These are phyloP conservation scores for Epinephelus moara DNA, from an alignment of 2,113 vertebrate genomes.

Conservation along the genomic window DNA sequence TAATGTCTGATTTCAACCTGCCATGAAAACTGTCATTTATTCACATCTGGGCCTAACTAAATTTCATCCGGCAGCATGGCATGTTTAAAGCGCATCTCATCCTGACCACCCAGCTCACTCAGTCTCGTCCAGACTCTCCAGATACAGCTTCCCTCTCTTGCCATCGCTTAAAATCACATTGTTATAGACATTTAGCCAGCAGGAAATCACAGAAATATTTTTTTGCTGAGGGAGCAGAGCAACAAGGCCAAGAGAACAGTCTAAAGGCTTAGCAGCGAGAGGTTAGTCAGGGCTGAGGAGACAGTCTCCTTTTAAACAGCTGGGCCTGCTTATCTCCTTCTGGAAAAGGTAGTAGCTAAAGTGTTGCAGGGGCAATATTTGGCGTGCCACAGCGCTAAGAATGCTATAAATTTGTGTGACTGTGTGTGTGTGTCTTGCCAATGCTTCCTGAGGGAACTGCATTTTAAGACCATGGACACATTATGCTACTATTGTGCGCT, in stretches of 20 bases:
- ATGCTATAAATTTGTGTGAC: constrained; percentile 37
- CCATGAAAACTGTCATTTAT: constrained; percentile 72
- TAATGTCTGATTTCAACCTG: constrained; percentile 70
- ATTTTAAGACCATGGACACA: constrained; percentile 16
- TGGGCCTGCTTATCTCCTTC: constrained; percentile 64
- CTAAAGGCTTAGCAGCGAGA: constrained; percentile 46
- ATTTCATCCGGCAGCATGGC: constrained; percentile 58
- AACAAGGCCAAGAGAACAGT: constrained; percentile 46
- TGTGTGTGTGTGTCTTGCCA: constrained; percentile 16
- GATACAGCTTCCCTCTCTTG: neutral
- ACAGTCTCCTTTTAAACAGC: constrained; percentile 58
- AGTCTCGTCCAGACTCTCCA: constrained; percentile 20
- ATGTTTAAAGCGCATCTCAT: constrained; percentile 36
- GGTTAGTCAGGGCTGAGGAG: constrained; percentile 54
- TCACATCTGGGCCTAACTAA: constrained; percentile 54
- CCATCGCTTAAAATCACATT: constrained; percentile 19
- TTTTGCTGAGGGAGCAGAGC: constrained; percentile 40
- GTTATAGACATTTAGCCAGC: constrained; percentile 45
- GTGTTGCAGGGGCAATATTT: constrained; percentile 43
- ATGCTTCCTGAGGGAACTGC: constrained; percentile 46
- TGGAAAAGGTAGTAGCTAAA: constrained; percentile 43
- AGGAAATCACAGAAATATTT: constrained; percentile 68
- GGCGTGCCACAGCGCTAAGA: constrained; percentile 21
- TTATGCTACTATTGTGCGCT: constrained; percentile 12
- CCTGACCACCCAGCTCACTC: constrained; percentile 60